These are phyloP conservation scores for Eustalomyia histrio DNA, from an alignment of 2,888 invertebrate genomes.

Conservation along the genomic window DNA sequence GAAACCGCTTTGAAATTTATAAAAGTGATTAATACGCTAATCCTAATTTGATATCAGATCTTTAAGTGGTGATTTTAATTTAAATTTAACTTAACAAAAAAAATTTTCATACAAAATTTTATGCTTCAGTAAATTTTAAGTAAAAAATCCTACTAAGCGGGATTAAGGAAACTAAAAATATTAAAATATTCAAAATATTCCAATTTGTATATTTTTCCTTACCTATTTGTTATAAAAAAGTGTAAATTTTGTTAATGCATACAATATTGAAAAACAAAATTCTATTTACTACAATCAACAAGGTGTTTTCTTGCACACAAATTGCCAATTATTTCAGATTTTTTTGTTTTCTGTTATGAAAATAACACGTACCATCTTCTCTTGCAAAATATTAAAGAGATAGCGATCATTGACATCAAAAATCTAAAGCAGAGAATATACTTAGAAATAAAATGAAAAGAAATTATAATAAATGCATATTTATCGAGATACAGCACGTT, in stretches of 20 bases:
- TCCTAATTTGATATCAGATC: too few species aligned
- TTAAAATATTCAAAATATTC: not conserved
- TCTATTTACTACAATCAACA: conserved; percentile 41
- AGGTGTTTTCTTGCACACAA: conserved; percentile 51
- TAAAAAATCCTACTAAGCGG: too few species aligned
- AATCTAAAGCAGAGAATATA: conserved; percentile 13
- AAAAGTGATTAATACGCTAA: too few species aligned
- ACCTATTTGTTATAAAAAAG: not conserved
- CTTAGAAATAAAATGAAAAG: conserved; percentile 8
- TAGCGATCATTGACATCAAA: conserved; percentile 61
- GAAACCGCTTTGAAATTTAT: too few species aligned
- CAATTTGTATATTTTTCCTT: not conserved
- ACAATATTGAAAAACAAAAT: not conserved
- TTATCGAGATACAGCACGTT: conserved; percentile 79
- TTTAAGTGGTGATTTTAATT: too few species aligned
- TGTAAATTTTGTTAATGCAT: not conserved
- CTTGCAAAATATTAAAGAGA: conserved; percentile 31
- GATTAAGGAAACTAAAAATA: too few species aligned
- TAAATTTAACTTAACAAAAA: too few species aligned
- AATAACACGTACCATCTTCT: conserved; percentile 54
- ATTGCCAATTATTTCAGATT: conserved; percentile 62
- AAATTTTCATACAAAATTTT: too few species aligned
- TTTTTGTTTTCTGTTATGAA: conserved; percentile 41
- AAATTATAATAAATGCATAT: conserved; percentile 63
- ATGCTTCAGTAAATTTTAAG: too few species aligned